Percentiles rank a stretch among this genome's conserved stretches.
These are phyloP conservation scores for Pseudochirops cupreus DNA, from an alignment of 2,797 vertebrate species.

Conservation along the genomic window DNA sequence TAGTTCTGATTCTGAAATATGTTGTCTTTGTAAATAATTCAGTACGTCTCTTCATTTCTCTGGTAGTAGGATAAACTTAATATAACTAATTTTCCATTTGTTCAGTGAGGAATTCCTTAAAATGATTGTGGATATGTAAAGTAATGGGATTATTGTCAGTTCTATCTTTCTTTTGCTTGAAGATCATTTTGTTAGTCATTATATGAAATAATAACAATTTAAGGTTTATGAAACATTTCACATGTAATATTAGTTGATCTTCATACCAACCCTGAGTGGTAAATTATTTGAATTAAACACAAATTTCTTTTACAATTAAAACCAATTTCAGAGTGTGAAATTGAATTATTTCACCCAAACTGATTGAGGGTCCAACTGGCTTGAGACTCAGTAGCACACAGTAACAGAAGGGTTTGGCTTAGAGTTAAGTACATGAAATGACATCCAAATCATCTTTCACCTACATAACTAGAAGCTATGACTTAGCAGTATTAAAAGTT, in stretches of 20 bases:
- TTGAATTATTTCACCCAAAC: neutral
- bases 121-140: neutral
- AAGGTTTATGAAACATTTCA: neutral
- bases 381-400: neutral
- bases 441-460: neutral
- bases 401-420: neutral
- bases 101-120: neutral
- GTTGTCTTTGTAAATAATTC: neutral
- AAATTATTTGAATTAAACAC: neutral
- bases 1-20: neutral
- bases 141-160: neutral
- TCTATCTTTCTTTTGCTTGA: neutral
- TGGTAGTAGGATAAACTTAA: neutral
- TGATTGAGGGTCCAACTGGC: neutral
- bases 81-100: neutral
- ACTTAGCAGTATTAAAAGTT: neutral
- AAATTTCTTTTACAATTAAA: neutral
- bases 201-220: neutral
- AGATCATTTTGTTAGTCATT: neutral
- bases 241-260: neutral
- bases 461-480: neutral
- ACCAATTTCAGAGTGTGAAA: neutral
- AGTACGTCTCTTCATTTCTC: neutral
- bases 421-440: neutral
- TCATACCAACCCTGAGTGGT: neutral